These are phyloP conservation scores for Myodes glareolus DNA, from an alignment of 2,113 vertebrate species.

Conservation along the genomic window DNA sequence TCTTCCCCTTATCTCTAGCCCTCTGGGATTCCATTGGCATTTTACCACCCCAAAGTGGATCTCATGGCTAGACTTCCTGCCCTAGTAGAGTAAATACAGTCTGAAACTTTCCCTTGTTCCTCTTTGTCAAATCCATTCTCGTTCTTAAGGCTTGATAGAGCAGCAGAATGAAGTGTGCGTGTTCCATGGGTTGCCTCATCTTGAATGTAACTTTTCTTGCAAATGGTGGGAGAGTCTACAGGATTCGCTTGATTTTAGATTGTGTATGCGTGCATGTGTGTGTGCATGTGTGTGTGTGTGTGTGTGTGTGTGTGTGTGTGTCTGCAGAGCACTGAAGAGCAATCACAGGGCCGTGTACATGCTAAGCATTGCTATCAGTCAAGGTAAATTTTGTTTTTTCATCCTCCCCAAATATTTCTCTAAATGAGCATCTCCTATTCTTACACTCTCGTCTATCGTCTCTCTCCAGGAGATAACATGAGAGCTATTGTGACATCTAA, in stretches of 20 bases:
- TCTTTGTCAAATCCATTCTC: background rate
- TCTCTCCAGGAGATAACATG: background rate
- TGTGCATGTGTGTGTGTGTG: background rate
- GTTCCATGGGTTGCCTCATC: background rate
- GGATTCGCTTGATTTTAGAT: conserved; percentile 5
- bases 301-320: background rate
- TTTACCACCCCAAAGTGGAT: background rate
- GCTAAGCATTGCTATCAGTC: background rate
- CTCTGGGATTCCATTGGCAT: background rate
- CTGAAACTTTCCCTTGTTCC: background rate
- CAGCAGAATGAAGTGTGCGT: background rate
- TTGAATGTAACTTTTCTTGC: background rate
- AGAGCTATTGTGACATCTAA: background rate
- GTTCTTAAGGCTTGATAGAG: background rate
- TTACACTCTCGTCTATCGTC: background rate
- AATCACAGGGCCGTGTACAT: background rate
- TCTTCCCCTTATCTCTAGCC: background rate
- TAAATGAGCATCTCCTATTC: background rate
- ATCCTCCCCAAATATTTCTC: background rate
- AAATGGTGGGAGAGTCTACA: background rate
- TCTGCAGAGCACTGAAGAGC: no score
- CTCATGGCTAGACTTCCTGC: background rate
- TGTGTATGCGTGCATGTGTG: background rate
- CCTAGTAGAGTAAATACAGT: background rate
- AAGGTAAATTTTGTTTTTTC: background rate